phyloP scores from a whole-genome alignment of 1,140 invertebrate genomes.

The Gyrodactylus bullatarudis region DNA sequence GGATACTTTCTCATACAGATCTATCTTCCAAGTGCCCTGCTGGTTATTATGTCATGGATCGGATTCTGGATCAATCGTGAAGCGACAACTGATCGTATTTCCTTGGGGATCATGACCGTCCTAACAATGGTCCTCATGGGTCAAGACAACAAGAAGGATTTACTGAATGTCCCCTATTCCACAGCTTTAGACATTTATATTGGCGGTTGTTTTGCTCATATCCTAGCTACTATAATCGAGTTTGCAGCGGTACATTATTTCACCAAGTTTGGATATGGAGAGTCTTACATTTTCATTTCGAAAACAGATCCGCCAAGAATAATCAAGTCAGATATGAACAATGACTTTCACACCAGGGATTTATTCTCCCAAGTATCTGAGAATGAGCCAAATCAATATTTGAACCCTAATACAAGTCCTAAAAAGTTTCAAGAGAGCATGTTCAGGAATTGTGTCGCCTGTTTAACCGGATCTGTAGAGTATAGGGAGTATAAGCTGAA shows the following conservation, averaged over 20 bases:
- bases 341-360: neutral
- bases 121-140: neutral
- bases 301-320: neutral
- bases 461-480: neutral
- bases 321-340: neutral
- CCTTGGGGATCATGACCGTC: neutral
- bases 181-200: constrained; percentile 3
- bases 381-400: neutral
- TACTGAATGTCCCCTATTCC: neutral
- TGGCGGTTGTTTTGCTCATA: neutral
- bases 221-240: neutral
- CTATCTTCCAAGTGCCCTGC: constrained; percentile 1
- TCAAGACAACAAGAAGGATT: constrained; percentile 4
- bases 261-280: constrained; percentile 2
- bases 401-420: neutral
- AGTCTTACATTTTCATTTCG: neutral
- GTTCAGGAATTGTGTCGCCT: neutral
- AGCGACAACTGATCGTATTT: constrained; percentile 1
- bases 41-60: constrained; percentile 6
- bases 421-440: neutral
- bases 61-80: constrained; percentile 6
- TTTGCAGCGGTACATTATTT: constrained; percentile 6
- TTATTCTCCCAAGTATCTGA: neutral
- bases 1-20: constrained; percentile 5
- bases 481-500: neutral